Conservation (phyloP, 2,888 invertebrate genomes). For the Pecten maximus region DNA sequence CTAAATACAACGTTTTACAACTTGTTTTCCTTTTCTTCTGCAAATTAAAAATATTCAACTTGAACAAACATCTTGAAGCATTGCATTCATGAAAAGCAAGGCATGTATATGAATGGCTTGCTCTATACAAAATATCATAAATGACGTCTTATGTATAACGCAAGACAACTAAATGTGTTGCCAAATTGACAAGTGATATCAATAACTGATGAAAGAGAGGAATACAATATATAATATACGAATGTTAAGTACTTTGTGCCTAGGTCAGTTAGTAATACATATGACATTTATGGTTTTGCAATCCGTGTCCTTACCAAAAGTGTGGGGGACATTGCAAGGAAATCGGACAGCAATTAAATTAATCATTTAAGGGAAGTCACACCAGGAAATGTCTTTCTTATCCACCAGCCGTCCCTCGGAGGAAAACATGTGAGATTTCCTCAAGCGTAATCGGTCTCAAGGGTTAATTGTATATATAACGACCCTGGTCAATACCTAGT, state of each 20-base stretch:
- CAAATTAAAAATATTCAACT: no score
- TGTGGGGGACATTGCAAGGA: not conserved
- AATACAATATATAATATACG: no score
- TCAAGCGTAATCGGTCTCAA: not conserved
- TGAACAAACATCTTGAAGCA: no score
- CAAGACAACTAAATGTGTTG: no score
- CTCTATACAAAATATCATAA: no score
- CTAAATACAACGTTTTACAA: no score
- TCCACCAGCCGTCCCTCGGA: not conserved
- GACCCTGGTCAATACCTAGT: not conserved
- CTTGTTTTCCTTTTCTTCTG: no score
- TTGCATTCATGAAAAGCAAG: no score
- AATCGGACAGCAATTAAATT: slow-evolving; percentile 28
- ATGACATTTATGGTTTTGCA: not conserved
- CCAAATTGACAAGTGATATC: no score
- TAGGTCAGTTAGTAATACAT: not conserved
- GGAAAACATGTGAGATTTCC: not conserved
- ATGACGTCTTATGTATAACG: no score
- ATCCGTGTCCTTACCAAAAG: not conserved
- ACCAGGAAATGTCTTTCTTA: slow-evolving; percentile 29
- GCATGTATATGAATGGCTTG: no score
- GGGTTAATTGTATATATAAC: slow-evolving; percentile 33
- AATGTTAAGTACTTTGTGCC: not conserved
- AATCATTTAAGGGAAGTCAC: slow-evolving; percentile 2
- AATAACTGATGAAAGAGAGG: no score